These are phyloP conservation scores for Percopsis transmontana DNA, from an alignment of 2,113 vertebrate species.

Conservation along the genomic window DNA sequence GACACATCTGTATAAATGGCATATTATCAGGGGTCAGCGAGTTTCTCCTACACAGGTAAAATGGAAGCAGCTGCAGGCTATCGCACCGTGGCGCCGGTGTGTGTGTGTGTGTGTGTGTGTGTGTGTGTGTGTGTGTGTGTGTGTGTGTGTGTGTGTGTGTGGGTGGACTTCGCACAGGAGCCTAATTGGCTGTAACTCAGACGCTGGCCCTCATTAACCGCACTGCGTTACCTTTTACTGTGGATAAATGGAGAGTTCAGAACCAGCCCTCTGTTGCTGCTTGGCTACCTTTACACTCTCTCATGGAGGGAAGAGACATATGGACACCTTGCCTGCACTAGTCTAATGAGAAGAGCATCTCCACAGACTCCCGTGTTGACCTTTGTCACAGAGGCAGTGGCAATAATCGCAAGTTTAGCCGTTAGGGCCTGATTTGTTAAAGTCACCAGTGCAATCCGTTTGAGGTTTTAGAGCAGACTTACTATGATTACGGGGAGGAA, in stretches of 20 bases:
- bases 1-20: constrained; percentile 26
- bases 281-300: constrained; percentile 17
- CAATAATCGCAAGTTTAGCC: neutral
- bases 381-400: neutral
- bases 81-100: constrained; percentile 16
- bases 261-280: constrained; percentile 66
- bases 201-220: constrained; percentile 72
- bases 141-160: neutral
- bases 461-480: too few species aligned
- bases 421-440: too few species aligned
- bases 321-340: constrained; percentile 44
- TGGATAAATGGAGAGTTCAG: constrained; percentile 63
- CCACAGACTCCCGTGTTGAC: neutral
- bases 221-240: constrained; percentile 63
- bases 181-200: constrained; percentile 67
- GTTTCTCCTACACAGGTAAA: constrained; percentile 51
- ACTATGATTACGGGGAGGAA: too few species aligned
- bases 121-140: neutral
- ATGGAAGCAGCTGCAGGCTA: constrained; percentile 56
- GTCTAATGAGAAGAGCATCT: constrained; percentile 13
- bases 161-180: constrained; percentile 46
- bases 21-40: constrained; percentile 42
- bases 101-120: neutral
- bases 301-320: constrained; percentile 25
- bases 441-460: too few species aligned